phyloP scores from a whole-genome alignment of 2,888 invertebrate genomes.

The Adela reaumurella region DNA sequence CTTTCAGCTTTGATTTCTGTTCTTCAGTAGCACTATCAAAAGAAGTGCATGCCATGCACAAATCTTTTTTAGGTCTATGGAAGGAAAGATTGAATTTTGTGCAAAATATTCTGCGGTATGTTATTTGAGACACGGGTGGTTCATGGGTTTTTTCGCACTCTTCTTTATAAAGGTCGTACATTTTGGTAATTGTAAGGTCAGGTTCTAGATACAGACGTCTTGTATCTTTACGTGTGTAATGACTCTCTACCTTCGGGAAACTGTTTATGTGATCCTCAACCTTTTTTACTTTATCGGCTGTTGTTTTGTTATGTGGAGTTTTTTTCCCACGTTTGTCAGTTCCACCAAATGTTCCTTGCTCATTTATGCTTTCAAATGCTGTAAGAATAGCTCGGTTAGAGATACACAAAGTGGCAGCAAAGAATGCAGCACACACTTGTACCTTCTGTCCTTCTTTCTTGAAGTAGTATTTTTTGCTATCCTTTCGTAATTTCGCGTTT shows the following conservation, averaged over 20 bases:
- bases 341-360: too few relatives aligned
- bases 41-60: not conserved
- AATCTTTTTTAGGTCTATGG: constrained; percentile 4
- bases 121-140: constrained; percentile 3
- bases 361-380: too few relatives aligned
- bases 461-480: too few relatives aligned
- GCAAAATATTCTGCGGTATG: constrained; percentile 3
- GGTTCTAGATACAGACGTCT: constrained; percentile 7
- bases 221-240: constrained; percentile 8
- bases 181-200: too few relatives aligned
- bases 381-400: too few relatives aligned
- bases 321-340: not conserved
- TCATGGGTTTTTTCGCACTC: constrained; percentile 2
- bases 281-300: constrained; percentile 3
- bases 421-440: too few relatives aligned
- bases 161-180: constrained; percentile 3
- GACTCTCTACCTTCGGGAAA: constrained; percentile 7
- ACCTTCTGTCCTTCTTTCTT: too few relatives aligned
- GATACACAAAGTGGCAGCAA: too few relatives aligned
- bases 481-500: too few relatives aligned
- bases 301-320: constrained; percentile 5
- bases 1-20: constrained; percentile 1
- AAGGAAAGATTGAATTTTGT: constrained; percentile 3
- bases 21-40: too few relatives aligned
- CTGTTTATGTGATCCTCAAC: constrained; percentile 6